Conservation (phyloP, 2,797 vertebrate species). For the Anguilla megastoma region DNA sequence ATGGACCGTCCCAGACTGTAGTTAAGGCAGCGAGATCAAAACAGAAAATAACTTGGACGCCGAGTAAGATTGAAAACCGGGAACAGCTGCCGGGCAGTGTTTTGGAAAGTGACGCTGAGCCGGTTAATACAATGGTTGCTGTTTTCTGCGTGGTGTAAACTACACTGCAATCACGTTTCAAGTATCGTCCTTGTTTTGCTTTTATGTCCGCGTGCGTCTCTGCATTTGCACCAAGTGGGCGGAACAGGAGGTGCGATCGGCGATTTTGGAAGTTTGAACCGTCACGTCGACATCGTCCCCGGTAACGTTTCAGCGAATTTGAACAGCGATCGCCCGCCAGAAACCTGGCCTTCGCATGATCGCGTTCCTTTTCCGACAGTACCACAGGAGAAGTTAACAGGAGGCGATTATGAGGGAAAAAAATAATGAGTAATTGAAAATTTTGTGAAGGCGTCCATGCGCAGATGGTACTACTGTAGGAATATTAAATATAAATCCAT, state of each 20-base stretch:
- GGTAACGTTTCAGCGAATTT: not conserved
- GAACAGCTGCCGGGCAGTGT: too few relatives aligned
- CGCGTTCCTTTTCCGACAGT: not conserved
- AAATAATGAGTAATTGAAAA: not conserved
- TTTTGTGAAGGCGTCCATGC: not conserved
- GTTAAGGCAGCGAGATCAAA: not conserved
- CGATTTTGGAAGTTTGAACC: not conserved
- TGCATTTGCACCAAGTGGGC: not conserved
- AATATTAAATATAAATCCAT: not conserved
- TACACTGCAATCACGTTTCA: not conserved
- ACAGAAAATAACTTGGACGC: not conserved
- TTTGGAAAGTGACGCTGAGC: too few relatives aligned
- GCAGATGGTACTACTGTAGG: not conserved
- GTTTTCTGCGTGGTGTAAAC: not conserved
- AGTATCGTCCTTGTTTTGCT: not conserved
- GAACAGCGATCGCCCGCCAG: not conserved
- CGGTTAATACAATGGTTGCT: too few relatives aligned
- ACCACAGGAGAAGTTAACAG: not conserved
- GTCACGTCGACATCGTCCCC: not conserved
- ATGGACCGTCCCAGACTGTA: not conserved
- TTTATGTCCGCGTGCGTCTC: not conserved
- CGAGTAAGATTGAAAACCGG: too few relatives aligned
- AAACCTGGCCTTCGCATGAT: not conserved
- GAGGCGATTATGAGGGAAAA: not conserved
- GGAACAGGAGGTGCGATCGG: not conserved